A percentile compares a stretch with the other conserved stretches of the same genome.
Evolutionary conservation across 2,888 invertebrate species (phyloP).

Genomic region (Caenorhabditis sinica): DNA sequence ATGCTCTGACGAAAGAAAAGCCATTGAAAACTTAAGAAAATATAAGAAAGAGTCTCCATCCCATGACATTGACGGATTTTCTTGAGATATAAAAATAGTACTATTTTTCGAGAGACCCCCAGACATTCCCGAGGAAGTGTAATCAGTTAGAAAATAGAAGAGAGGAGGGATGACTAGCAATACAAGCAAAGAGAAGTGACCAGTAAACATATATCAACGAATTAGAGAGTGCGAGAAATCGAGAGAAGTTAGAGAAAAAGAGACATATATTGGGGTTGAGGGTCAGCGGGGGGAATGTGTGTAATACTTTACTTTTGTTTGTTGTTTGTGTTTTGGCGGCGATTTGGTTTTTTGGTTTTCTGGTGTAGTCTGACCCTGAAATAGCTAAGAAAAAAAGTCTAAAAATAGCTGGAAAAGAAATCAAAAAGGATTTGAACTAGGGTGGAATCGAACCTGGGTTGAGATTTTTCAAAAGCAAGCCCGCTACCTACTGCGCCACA

Average conservation of each 20-base stretch:
- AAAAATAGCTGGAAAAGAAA: too few species aligned
- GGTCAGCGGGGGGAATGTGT: not conserved
- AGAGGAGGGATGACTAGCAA: not conserved
- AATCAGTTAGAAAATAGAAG: conserved; percentile 24
- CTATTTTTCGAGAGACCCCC: not conserved
- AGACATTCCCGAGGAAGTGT: conserved; percentile 39
- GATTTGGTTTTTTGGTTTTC: too few species aligned
- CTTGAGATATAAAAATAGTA: not conserved
- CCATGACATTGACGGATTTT: not conserved
- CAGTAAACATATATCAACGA: conserved; percentile 44
- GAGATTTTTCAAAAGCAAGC: not conserved
- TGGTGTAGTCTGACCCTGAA: too few species aligned
- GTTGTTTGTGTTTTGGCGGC: conserved; percentile 7
- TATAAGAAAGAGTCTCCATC: too few species aligned
- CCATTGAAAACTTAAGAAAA: too few species aligned
- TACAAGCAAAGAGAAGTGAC: conserved; percentile 8
- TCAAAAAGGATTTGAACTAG: too few species aligned
- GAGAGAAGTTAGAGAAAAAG: not conserved
- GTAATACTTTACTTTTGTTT: not conserved
- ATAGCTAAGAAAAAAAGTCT: too few species aligned
- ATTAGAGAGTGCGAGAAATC: not conserved
- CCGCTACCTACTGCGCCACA: too few species aligned
- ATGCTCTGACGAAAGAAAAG: too few species aligned
- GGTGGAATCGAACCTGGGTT: too few species aligned
- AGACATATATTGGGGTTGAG: not conserved